Conservation (phyloP, 1,140 invertebrate species). For the Drosophila mojavensis region DNA sequence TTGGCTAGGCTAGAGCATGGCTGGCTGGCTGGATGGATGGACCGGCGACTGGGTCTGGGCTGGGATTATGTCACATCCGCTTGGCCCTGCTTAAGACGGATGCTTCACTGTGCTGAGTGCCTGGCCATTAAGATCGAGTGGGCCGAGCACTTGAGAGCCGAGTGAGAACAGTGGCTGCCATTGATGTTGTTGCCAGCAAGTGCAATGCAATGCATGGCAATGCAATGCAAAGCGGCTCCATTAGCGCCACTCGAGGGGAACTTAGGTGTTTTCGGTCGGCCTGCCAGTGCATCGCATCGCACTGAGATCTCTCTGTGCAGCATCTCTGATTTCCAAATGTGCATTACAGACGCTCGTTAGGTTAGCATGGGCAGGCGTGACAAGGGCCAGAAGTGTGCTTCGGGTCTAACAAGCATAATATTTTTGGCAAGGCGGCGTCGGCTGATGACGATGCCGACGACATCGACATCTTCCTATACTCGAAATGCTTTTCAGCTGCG, state of each 20-base stretch:
- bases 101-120: constrained; percentile 17
- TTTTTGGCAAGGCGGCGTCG: constrained; percentile 52
- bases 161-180: constrained; percentile 59
- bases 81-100: constrained; percentile 11
- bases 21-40: constrained; percentile 20
- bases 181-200: constrained; percentile 41
- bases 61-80: constrained; percentile 78
- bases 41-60: constrained; percentile 17
- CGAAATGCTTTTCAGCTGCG: constrained; percentile 69
- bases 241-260: constrained; percentile 54
- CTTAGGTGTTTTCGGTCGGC: constrained; percentile 13
- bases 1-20: background rate
- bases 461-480: constrained; percentile 57
- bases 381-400: background rate
- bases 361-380: background rate
- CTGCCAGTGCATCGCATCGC: background rate
- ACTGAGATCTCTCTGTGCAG: background rate
- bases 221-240: constrained; percentile 33
- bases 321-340: constrained; percentile 65
- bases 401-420: constrained; percentile 64
- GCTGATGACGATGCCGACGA: constrained; percentile 40
- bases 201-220: background rate
- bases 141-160: constrained; percentile 5
- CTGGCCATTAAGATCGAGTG: constrained; percentile 39
- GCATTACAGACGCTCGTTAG: constrained; percentile 54